Base-by-base conservation (phyloP, 2,888 invertebrate genomes). In the Abscondita cerata region DNA sequence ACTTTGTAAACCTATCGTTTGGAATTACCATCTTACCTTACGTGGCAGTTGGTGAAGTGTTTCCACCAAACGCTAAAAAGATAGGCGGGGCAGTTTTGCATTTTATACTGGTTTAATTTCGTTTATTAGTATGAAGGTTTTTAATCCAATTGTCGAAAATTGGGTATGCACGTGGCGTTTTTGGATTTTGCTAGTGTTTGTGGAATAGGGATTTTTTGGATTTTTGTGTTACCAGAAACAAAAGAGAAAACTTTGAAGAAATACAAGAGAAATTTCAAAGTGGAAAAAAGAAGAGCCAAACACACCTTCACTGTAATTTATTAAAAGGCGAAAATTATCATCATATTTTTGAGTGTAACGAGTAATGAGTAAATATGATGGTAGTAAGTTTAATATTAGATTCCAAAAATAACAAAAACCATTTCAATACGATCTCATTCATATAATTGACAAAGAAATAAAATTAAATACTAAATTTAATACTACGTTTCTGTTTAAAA, bases 221-320 rank as follows among this genome's bases (percentile, higher is more conserved):
- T 83, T 51, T 76, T 84, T 18, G 78, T 84, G 67, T 83, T 89
- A 13, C 89, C 89, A 0, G 90, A 90, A 78, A 89, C 89, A 1
- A 89, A 88, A 76, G 89, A 89, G 58, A 55, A 38, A 34, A 19
- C 55, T 1, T 36, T 55, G 16, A 47, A 18, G 16, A 33, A 54
- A 44, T 18, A 18, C 11, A 16, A 44, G 19, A 16, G 3, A 18
- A 18, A 18, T 9, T 44, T 9, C 16, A 16, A 1, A 44, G 19
- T n/a, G n/a, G n/a, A n/a, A n/a, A n/a, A n/a, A n/a, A n/a, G 6
- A 25, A 25, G 25, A 25, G 6, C 25, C 25, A 4, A 6, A 25
- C 6, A 25, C 6, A 6, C 4, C n/a, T 25, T 6, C 2, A 25
- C 6, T 25, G 25, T 25, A 25, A 25, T 4, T 25, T 25, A 25